Evolutionary conservation across 2,888 invertebrate species (phyloP).

Genomic region (Cosmia pyralina): DNA sequence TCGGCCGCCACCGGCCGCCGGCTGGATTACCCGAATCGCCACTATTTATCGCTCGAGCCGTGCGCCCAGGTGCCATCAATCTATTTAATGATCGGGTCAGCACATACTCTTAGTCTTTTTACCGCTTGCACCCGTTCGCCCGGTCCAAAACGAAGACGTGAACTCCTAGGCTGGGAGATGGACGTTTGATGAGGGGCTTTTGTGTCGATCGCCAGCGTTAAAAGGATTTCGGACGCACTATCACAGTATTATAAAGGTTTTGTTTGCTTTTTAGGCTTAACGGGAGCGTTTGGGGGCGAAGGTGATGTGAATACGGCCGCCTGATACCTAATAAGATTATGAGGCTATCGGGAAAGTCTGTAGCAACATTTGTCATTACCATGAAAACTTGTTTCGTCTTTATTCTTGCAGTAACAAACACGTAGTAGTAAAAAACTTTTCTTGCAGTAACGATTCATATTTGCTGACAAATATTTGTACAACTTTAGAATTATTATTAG

Average conservation of each 20-base stretch:
- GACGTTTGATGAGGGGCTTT: slow-evolving; percentile 90
- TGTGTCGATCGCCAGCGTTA: slow-evolving; percentile 86
- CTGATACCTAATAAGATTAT: slow-evolving; percentile 26
- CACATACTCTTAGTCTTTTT: slow-evolving; percentile 88
- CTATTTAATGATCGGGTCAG: slow-evolving; percentile 91
- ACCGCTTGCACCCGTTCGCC: slow-evolving; percentile 76
- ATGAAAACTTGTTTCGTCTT: neutral
- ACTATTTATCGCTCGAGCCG: slow-evolving; percentile 90
- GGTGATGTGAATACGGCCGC: slow-evolving; percentile 35
- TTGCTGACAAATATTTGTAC: neutral
- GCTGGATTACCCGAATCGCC: slow-evolving; percentile 90
- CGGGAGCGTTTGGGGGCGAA: slow-evolving; percentile 29
- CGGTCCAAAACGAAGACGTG: slow-evolving; percentile 83
- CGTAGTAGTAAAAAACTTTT: neutral
- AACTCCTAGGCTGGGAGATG: slow-evolving; percentile 82
- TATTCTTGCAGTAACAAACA: neutral
- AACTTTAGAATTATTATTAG: neutral
- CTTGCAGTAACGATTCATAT: neutral
- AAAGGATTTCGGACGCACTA: slow-evolving; percentile 86
- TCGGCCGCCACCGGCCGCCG: slow-evolving; percentile 84
- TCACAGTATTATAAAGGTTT: slow-evolving; percentile 70
- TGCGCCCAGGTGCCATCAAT: slow-evolving; percentile 90
- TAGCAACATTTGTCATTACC: neutral
- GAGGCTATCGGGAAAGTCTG: slow-evolving; percentile 7
- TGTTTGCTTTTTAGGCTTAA: slow-evolving; percentile 64